Evolutionary conservation across 2,888 invertebrate genomes (phyloP), one percentile per base, ranked within the genome.

Genomic region (Platycheirus albimanus): DNA sequence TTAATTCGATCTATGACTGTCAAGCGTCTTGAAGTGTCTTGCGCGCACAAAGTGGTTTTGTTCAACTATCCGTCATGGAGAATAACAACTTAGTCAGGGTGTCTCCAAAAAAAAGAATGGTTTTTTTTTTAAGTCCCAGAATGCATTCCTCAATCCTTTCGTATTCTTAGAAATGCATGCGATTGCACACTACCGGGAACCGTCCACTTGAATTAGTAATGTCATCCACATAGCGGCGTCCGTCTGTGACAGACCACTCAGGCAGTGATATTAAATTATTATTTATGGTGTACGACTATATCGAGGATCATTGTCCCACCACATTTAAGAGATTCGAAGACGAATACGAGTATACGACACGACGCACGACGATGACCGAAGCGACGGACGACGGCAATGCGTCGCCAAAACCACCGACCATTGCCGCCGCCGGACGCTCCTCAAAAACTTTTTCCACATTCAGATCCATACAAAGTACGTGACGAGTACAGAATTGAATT

Each of bases 251-350:
- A 64, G 76, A 67, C 70, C 58, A 71, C 54, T 77, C 81, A 81
- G 63, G 81, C 81, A 70, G 66, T 71, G 66, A 70, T 71, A 67
- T 81, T 71, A 81, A 81, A 81, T 76, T 81, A 81, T 76, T 81
- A 81, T 77, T 81, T 81, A 76, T 67, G 52, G 61, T 61, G 63
- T 45, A 45, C 30, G 30, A 43, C 30, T 45, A 64, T 66, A 78
- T 74, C 63, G 69, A 74, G 80, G 76, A 76, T 66, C 79, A 69
- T 79, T 79, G 79, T 58, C 58, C 70, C 51, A 36, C 41, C 61
- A 43, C n/a, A n/a, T n/a, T n/a, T n/a, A n/a, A n/a, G n/a, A n/a
- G n/a, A n/a, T 33, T 49, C 17, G 47, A 63, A n/a, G 41, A 47
- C 38, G 30, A 17, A 36, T 17, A 30, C 49, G 52, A 61, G n/a